A percentile compares a stretch with the other conserved stretches of the same genome.
phyloP scores from a whole-genome alignment of 2,888 invertebrate species.

The Stramonita haemastoma region DNA sequence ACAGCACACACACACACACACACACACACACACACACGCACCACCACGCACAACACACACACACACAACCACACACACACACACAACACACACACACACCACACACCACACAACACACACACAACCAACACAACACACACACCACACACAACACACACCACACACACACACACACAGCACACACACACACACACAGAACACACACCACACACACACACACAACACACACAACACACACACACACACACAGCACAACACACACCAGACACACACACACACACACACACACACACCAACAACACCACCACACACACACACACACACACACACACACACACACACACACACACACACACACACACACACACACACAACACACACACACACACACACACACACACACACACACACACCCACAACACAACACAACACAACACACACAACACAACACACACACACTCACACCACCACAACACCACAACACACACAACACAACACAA shows the following conservation, averaged over 20 bases:
- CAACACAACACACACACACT: too few relatives aligned
- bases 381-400: too few relatives aligned
- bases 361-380: not conserved
- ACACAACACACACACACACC: constrained; percentile 5
- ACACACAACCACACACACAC: not conserved
- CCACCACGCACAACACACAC: too few relatives aligned
- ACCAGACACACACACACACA: too few relatives aligned
- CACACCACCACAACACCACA: too few relatives aligned
- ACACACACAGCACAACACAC: not conserved
- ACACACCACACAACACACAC: not conserved
- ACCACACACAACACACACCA: not conserved
- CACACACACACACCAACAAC: not conserved
- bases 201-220: not conserved
- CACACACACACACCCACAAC: too few relatives aligned
- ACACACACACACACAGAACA: too few relatives aligned
- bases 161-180: not conserved
- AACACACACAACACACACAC: not conserved
- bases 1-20: too few relatives aligned
- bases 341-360: constrained; percentile 4
- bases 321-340: constrained; percentile 14
- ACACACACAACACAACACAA: too few relatives aligned
- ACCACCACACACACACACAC: not conserved
- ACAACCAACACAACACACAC: not conserved
- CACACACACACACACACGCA: too few relatives aligned
- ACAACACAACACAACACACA: too few relatives aligned